These are phyloP conservation scores for Anas platyrhynchos DNA, from an alignment of 2,113 vertebrate species.

Conservation along the genomic window DNA sequence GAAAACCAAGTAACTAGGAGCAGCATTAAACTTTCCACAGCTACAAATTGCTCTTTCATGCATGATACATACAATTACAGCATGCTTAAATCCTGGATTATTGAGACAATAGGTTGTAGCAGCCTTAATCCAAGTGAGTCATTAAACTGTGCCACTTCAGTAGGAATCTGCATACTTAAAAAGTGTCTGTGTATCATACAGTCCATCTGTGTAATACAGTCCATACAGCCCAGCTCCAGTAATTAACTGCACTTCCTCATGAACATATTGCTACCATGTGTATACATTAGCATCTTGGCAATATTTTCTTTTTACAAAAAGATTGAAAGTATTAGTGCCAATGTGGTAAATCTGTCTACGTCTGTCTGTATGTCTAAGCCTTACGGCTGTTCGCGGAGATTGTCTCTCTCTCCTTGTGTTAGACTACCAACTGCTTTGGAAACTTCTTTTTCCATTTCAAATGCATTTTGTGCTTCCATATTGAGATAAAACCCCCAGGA, in stretches of 20 bases:
- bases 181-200: background rate
- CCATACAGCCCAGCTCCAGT: conserved; percentile 30
- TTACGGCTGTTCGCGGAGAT: conserved; percentile 14
- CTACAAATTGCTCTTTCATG: conserved; percentile 49
- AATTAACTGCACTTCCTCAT: conserved; percentile 62
- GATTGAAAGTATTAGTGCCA: conserved; percentile 58
- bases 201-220: conserved; percentile 68
- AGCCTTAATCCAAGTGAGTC: conserved; percentile 59
- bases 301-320: conserved; percentile 63
- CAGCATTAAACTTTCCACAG: conserved; percentile 20
- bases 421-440: conserved; percentile 61
- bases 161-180: conserved; percentile 65
- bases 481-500: conserved; percentile 36
- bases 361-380: conserved; percentile 60
- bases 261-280: conserved; percentile 71
- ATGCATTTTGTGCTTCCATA: conserved; percentile 24
- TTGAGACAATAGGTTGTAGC: conserved; percentile 57
- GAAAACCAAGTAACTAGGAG: background rate
- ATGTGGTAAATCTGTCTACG: conserved; percentile 57
- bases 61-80: conserved; percentile 42
- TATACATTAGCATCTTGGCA: conserved; percentile 69
- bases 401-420: conserved; percentile 5
- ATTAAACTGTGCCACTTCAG: conserved; percentile 63
- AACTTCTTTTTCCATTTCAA: conserved; percentile 45
- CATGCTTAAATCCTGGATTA: conserved; percentile 66